These are phyloP conservation scores for Scaptomyza pallida DNA, from an alignment of 1,140 invertebrate species.

Conservation along the genomic window DNA sequence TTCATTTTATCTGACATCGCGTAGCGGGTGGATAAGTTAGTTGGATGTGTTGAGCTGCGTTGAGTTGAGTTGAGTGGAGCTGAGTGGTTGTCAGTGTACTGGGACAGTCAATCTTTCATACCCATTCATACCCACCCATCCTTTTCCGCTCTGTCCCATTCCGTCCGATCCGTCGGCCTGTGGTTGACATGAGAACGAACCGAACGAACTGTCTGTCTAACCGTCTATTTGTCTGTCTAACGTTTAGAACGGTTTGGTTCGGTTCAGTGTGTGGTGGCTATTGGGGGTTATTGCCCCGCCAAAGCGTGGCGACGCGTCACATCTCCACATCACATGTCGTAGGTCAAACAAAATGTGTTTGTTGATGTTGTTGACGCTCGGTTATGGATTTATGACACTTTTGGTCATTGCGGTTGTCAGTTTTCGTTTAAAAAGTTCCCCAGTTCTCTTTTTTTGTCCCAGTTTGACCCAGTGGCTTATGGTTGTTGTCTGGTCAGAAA, in stretches of 20 bases:
- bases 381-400: constrained; percentile 82
- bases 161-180: constrained; percentile 49
- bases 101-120: constrained; percentile 45
- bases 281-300: constrained; percentile 73
- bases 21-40: constrained; percentile 37
- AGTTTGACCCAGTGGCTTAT: constrained; percentile 41
- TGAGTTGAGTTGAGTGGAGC: constrained; percentile 30
- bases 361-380: constrained; percentile 78
- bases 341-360: constrained; percentile 79
- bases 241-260: constrained; percentile 13
- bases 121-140: neutral
- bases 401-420: constrained; percentile 80
- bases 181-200: constrained; percentile 67
- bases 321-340: constrained; percentile 62
- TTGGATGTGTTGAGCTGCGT: constrained; percentile 7
- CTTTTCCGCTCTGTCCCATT: constrained; percentile 21
- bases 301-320: constrained; percentile 33
- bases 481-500: constrained; percentile 1
- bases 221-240: constrained; percentile 19
- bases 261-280: constrained; percentile 29
- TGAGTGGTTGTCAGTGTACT: constrained; percentile 39
- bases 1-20: constrained; percentile 75
- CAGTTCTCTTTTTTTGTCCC: constrained; percentile 8
- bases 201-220: constrained; percentile 6
- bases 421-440: constrained; percentile 74